phyloP scores from a whole-genome alignment of 2,113 vertebrate genomes.

The Dryoscopus gambensis region DNA sequence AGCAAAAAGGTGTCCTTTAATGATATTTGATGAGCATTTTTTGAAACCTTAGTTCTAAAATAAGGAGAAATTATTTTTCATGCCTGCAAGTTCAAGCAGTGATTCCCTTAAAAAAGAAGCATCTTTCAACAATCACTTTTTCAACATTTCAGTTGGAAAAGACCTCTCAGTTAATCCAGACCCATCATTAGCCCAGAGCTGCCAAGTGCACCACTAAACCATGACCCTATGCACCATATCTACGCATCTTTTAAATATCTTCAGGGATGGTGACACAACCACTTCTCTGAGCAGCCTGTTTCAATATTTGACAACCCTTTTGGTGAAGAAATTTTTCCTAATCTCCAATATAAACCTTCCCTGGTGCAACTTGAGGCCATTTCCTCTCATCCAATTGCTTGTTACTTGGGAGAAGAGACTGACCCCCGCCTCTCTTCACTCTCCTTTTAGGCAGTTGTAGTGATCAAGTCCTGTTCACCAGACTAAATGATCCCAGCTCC shows the following conservation, averaged over 20 bases:
- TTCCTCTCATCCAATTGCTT: neutral
- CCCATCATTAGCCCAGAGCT: neutral
- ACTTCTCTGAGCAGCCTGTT: neutral
- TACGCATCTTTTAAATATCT: neutral
- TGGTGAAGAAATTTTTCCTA: neutral
- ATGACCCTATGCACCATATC: rapidly evolving
- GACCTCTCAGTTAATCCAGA: neutral
- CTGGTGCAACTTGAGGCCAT: neutral
- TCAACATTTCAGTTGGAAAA: neutral
- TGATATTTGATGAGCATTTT: neutral
- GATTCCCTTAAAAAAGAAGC: neutral
- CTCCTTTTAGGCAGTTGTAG: neutral
- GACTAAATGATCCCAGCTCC: neutral
- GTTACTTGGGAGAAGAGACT: neutral
- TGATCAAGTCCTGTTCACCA: neutral
- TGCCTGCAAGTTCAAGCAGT: neutral
- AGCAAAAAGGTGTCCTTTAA: neutral
- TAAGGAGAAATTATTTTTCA: neutral
- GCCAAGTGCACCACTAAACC: neutral
- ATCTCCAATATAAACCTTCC: neutral
- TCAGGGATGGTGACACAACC: neutral
- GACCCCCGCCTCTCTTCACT: rapidly evolving
- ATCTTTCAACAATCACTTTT: neutral
- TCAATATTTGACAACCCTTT: neutral
- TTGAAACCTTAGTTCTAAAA: neutral